Conservation (phyloP, 2,797 vertebrate species). For the Sparus aurata region DNA sequence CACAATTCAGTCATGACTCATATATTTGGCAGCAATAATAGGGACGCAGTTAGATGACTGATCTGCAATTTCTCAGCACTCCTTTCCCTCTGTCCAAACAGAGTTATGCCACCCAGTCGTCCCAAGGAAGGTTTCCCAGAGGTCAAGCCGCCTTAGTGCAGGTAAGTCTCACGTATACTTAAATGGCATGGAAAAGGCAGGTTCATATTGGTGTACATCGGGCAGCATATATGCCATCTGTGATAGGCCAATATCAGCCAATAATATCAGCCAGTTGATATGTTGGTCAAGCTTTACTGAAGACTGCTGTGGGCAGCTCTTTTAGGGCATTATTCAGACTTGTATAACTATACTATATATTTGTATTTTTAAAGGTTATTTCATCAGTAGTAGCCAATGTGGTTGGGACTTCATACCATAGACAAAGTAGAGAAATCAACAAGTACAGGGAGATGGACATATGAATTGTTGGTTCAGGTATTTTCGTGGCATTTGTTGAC, state of each 20-base stretch:
- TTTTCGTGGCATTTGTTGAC: neutral
- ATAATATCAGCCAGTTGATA: no score
- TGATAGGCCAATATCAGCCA: no score
- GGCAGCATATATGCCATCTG: no score
- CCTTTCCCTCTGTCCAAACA: constrained; percentile 83
- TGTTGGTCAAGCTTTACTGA: neutral
- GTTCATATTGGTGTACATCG: no score
- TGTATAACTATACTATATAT: neutral
- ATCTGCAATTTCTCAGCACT: constrained; percentile 83
- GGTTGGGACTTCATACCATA: neutral
- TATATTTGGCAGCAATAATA: constrained; percentile 57
- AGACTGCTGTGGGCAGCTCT: neutral
- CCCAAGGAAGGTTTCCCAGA: constrained; percentile 91
- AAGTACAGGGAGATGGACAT: neutral
- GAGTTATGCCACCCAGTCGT: constrained; percentile 87
- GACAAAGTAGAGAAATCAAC: neutral
- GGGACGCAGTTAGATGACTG: constrained; percentile 86
- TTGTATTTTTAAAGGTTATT: neutral
- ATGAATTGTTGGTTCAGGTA: neutral
- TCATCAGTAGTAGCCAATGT: neutral
- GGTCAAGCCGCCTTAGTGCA: constrained; percentile 91
- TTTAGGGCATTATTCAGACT: neutral
- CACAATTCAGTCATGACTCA: constrained; percentile 37
- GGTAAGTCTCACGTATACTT: constrained; percentile 81
- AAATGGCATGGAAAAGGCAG: neutral